Base-by-base conservation (phyloP, 1,140 invertebrate genomes). In the Drosophila neocordata region DNA sequence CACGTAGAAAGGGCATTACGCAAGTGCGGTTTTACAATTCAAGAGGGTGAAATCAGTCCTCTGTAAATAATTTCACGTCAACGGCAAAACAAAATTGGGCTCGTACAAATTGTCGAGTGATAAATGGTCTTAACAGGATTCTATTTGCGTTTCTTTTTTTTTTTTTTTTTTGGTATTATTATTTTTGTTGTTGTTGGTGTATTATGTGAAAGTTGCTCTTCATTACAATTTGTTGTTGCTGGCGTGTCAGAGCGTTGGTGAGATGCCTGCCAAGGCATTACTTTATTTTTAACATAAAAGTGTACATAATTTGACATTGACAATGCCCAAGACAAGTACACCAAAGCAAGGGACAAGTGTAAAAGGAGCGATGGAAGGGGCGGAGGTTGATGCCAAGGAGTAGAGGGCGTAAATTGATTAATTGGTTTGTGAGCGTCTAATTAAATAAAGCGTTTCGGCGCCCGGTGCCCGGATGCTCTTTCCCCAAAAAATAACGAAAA, bases 371-470 rank as follows among this genome's bases (percentile, higher is more conserved):
- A n/a, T n/a, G n/a, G n/a, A n/a, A n/a, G n/a, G 6, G 1, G 15
- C 11, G 53, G 9, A 24, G 24, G 24, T 6, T 31, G 27, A 31
- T 31, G 27, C 27, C 27, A 31, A 9, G 2, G 3, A 38, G 11
- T 18, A 13, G 12, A 2, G n/a, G 37, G 53, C 59, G 51, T 75
- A 82, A 87, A 87, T 87, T 88, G 82, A 87, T 87, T 87, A 87
- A 87, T 87, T 87, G 82, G 82, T 87, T 87, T 87, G 82, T 88
- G 82, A 87, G 82, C 83, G 78, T 87, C 82, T 87, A 87, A 87
- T 87, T 87, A 87, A 87, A 87, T 87, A 87, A 87, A 85, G 82
- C 82, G 81, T 67, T 85, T 85, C 73, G 48, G 41, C 15, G 27
- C 27, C 27, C 27, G 27, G 27, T 31, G 27, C 27, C 27, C 27